Conservation (phyloP, 2,113 vertebrate species). For the Otus sunia region DNA sequence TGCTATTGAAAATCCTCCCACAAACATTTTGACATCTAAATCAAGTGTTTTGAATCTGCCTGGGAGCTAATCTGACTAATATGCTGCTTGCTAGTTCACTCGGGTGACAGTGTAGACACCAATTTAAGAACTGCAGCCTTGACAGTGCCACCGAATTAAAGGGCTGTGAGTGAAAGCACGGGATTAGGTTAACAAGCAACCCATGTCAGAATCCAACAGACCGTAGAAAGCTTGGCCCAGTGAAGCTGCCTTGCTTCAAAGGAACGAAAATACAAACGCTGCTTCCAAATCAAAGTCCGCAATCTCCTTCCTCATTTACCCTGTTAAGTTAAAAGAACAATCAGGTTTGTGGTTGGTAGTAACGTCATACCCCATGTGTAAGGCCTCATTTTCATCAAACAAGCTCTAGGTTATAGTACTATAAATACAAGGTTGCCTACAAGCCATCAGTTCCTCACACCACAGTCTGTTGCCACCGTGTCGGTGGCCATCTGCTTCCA, state of each 20-base stretch:
- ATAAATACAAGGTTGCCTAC: conserved; percentile 54
- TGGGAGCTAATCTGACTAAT: neutral
- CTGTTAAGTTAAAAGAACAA: neutral
- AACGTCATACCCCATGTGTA: conserved; percentile 24
- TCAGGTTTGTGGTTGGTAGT: conserved; percentile 1
- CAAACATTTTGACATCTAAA: neutral
- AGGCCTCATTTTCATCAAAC: conserved; percentile 42
- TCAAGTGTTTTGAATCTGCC: neutral
- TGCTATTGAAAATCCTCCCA: neutral
- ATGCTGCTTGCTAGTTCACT: neutral
- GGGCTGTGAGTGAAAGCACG: neutral
- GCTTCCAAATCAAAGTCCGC: neutral
- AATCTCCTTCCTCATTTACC: neutral
- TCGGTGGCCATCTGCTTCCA: neutral
- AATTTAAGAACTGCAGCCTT: neutral
- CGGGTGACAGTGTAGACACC: neutral
- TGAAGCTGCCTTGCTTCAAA: neutral
- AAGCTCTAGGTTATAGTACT: conserved; percentile 56
- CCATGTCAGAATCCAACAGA: neutral
- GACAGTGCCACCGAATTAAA: neutral
- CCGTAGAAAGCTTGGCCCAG: neutral
- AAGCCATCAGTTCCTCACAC: neutral
- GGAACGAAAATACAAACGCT: neutral
- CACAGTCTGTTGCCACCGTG: neutral
- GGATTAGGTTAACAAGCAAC: neutral